These are phyloP conservation scores for Anthoscopus minutus DNA, from an alignment of 2,113 vertebrate genomes.

Conservation along the genomic window DNA sequence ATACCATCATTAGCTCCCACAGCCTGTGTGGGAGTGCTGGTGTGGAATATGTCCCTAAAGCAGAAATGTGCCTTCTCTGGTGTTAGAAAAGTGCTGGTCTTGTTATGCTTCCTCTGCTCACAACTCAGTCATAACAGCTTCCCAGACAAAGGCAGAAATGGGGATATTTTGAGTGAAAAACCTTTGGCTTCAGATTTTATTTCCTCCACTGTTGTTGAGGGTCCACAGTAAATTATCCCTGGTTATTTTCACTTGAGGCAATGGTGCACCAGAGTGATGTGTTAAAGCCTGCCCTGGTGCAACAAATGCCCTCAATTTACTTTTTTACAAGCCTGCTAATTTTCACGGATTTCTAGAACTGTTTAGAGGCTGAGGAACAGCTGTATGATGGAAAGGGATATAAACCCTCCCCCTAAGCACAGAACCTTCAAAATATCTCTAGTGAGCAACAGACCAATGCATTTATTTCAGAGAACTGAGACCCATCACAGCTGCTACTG, in stretches of 20 bases:
- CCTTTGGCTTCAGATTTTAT: neutral
- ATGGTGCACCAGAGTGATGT: neutral
- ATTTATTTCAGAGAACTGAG: neutral
- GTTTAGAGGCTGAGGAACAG: neutral
- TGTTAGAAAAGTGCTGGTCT: neutral
- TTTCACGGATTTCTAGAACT: neutral
- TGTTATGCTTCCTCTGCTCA: neutral
- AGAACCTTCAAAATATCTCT: neutral
- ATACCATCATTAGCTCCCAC: neutral
- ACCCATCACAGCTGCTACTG: neutral
- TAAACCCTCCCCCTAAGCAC: accelerated
- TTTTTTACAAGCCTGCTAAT: neutral
- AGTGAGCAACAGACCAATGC: neutral
- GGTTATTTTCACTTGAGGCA: neutral
- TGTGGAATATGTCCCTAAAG: neutral
- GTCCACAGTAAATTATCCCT: neutral
- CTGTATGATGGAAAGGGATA: neutral
- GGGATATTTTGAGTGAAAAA: neutral
- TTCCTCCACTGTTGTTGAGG: neutral
- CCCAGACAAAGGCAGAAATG: neutral
- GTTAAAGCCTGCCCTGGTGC: neutral
- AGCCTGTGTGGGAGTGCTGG: neutral
- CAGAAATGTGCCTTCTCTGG: neutral
- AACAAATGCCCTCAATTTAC: neutral
- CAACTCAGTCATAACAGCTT: neutral